Evolutionary conservation across 92 coral and sea anemone species (phyloP).

Genomic region (Heliopora coerulea): DNA sequence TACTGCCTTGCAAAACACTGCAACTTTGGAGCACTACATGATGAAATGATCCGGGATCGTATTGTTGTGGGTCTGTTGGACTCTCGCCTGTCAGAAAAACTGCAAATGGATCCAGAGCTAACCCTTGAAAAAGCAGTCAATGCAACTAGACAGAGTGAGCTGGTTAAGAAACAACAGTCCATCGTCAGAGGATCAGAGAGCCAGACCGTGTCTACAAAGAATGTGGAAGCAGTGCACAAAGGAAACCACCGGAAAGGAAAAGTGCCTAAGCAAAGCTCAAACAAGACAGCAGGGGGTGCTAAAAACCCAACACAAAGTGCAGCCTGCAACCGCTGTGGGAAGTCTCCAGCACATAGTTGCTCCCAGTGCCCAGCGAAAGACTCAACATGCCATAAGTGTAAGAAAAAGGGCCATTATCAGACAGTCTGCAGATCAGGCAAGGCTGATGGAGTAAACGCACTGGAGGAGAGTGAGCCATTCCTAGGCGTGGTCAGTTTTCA

Average conservation of each 20-base stretch:
- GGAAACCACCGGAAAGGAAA: neutral
- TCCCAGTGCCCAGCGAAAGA: constrained; percentile 57
- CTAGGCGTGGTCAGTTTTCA: too few relatives aligned
- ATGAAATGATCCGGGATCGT: constrained; percentile 44
- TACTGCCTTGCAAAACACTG: constrained; percentile 37
- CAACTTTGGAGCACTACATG: constrained; percentile 44
- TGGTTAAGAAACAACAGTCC: constrained; percentile 29
- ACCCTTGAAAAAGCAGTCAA: constrained; percentile 46
- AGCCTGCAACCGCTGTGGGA: constrained; percentile 35
- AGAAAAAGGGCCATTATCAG: constrained; percentile 34
- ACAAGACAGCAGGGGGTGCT: neutral
- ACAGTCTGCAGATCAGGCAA: constrained; percentile 8
- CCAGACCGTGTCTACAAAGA: too few relatives aligned
- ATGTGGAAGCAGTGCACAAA: neutral
- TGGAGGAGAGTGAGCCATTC: too few relatives aligned
- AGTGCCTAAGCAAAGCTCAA: neutral
- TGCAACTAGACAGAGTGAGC: constrained; percentile 39
- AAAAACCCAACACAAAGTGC: neutral
- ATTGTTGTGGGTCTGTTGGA: constrained; percentile 46
- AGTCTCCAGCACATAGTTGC: too few relatives aligned
- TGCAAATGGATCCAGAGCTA: constrained; percentile 46
- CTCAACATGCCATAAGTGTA: neutral
- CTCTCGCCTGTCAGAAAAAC: constrained; percentile 42
- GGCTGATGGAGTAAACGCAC: too few relatives aligned
- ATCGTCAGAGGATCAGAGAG: constrained; percentile 51